Evolutionary conservation across 2,888 invertebrate species (phyloP).

Genomic region (Lasioglossum lativentre): DNA sequence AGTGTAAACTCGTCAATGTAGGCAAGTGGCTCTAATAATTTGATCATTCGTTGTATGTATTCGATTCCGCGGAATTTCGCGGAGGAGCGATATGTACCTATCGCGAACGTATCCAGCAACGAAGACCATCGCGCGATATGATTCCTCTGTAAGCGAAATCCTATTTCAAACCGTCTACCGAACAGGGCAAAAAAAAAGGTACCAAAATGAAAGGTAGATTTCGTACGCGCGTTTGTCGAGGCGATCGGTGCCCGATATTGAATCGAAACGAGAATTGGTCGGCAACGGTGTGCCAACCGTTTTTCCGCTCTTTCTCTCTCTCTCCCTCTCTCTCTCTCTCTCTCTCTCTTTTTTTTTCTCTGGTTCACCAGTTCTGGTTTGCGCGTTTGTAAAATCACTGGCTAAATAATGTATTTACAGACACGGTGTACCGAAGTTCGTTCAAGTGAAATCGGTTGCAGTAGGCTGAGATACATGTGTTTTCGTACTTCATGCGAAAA

Average conservation of each 20-base stretch:
- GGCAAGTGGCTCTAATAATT: background rate
- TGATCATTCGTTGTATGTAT: background rate
- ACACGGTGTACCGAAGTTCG: slow-evolving; percentile 56
- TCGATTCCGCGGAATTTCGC: background rate
- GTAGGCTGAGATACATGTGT: slow-evolving; percentile 59
- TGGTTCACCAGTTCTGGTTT: slow-evolving; percentile 58
- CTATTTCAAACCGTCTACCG: background rate
- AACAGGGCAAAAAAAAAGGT: background rate
- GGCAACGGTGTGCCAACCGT: slow-evolving; percentile 21
- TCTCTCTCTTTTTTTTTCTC: background rate
- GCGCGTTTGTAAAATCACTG: slow-evolving; percentile 65
- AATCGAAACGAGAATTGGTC: slow-evolving; percentile 47
- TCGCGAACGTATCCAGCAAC: slow-evolving; percentile 6
- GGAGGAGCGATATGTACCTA: background rate
- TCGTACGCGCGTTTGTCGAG: slow-evolving; percentile 43
- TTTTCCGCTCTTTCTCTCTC: background rate
- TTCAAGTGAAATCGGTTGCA: slow-evolving; percentile 67
- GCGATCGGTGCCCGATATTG: slow-evolving; percentile 49
- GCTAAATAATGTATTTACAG: slow-evolving; percentile 63
- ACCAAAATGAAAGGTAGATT: slow-evolving; percentile 11
- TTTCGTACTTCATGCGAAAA: slow-evolving; percentile 60
- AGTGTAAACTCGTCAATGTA: background rate
- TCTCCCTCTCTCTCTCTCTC: background rate
- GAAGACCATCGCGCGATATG: slow-evolving; percentile 17
- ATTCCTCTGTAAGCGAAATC: background rate